Evolutionary conservation across 2,888 invertebrate species (phyloP).

Genomic region (Morpho helenor): DNA sequence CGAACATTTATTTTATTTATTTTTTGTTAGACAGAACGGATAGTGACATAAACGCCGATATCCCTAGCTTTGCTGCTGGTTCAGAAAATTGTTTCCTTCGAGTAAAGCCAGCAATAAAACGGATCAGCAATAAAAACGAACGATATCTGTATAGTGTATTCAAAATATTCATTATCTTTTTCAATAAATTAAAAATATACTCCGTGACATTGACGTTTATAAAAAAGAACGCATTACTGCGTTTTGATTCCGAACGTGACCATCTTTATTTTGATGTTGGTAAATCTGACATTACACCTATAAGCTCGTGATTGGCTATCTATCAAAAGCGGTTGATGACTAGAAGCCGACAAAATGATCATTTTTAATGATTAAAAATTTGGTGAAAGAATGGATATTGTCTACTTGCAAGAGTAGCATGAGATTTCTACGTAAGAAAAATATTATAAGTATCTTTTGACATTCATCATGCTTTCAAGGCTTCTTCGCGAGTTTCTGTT

Average conservation of each 20-base stretch:
- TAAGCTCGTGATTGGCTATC: conserved; percentile 67
- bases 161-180: too few species aligned
- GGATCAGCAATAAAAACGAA: too few species aligned
- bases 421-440: conserved; percentile 34
- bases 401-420: neutral
- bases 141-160: too few species aligned
- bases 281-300: conserved; percentile 49
- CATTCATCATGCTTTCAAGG: conserved; percentile 58
- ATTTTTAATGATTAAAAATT: conserved; percentile 16
- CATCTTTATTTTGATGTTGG: conserved; percentile 40
- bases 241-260: conserved; percentile 8
- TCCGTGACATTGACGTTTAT: too few species aligned
- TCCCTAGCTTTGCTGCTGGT: too few species aligned
- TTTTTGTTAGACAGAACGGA: too few species aligned
- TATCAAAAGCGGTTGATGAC: conserved; percentile 30
- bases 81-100: too few species aligned
- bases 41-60: too few species aligned
- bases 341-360: conserved; percentile 20
- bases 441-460: conserved; percentile 19
- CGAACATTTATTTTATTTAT: too few species aligned
- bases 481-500: conserved; percentile 58
- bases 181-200: too few species aligned
- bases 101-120: too few species aligned
- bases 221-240: too few species aligned
- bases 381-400: conserved; percentile 33